A percentile compares a stretch with the other conserved stretches of the same genome.
Conservation (phyloP, 30 jellyfish, hydroid and myxozoan genomes). For the Pseudorhiza aurosa region DNA sequence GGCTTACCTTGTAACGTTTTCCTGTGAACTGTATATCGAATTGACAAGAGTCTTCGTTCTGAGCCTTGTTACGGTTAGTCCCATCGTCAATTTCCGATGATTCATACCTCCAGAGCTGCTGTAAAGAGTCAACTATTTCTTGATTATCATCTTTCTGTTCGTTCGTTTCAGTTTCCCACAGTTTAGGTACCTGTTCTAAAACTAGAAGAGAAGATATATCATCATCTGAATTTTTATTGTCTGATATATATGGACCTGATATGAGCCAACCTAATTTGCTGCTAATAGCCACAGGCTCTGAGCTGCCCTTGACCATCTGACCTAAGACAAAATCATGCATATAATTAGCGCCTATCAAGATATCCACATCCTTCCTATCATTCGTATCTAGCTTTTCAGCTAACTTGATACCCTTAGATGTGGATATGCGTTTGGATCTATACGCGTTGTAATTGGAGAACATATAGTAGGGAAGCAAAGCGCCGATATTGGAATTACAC, state of each 20-base stretch:
- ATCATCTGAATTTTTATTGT: too few relatives aligned
- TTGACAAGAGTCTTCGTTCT: too few relatives aligned
- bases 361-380: constrained; percentile 16
- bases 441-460: background rate
- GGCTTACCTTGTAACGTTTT: constrained; percentile 12
- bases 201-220: background rate
- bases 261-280: constrained; percentile 35
- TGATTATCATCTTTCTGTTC: background rate
- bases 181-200: constrained; percentile 2
- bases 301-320: constrained; percentile 12
- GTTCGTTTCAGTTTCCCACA: too few relatives aligned
- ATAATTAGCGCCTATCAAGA: constrained; percentile 13
- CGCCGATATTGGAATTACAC: constrained; percentile 18
- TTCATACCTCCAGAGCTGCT: constrained; percentile 11
- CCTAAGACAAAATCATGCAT: constrained; percentile 5
- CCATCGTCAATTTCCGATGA: constrained; percentile 3
- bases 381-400: constrained; percentile 2
- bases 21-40: background rate
- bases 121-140: constrained; percentile 15
- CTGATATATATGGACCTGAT: constrained; percentile 13
- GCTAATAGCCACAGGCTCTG: constrained; percentile 44
- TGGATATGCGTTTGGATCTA: background rate
- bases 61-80: background rate
- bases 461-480: constrained; percentile 22
- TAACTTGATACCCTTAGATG: background rate